Evolutionary conservation across 2,888 invertebrate species (phyloP), one percentile per base, ranked within the genome.

Genomic region (Polietes domitor): DNA sequence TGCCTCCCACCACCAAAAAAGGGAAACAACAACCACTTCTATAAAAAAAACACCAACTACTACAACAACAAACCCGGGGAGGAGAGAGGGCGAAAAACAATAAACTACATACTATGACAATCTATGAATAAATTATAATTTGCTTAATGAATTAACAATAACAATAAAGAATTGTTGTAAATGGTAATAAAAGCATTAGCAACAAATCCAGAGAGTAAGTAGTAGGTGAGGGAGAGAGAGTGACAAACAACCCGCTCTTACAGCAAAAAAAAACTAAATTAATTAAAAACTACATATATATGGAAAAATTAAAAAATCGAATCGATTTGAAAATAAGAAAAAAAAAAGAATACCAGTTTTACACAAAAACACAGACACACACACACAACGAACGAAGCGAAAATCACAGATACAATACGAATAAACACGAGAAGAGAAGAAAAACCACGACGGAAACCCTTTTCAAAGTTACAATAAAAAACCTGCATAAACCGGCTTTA

Each of bases 401-500:
- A 80, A 78, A 82, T 70, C 76, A 55, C 58, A 65, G 28, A 77
- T 26, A 55, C 15, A 37, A 74, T 17, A 68, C n/a, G 37, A 73
- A 21, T 37, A 58, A 28, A 17, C 17, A 68, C 15, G 41, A 68
- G 10, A 15, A 5, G 3, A 26, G 9, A 68, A 21, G 9, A 68
- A 24, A 43, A 65, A 65, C 10, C 24, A n/a, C 37, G 55, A 73
- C 55, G 81, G 70, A 81, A 84, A 81, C 84, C 84, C 81, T 81
- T 83, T 78, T 68, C 68, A 41, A 32, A 12, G 37, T 26, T 68
- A 2, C 24, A 75, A 75, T 55, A 75, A 82, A 77, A 80, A 82
- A 85, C 82, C 82, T 85, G 85, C 85, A 85, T 85, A 85, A 82
- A 80, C 79, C 65, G 80, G 74, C 74, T 80, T 65, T 72, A 65